These are phyloP conservation scores for Sesia bembeciformis DNA, from an alignment of 2,888 invertebrate species.

Conservation along the genomic window DNA sequence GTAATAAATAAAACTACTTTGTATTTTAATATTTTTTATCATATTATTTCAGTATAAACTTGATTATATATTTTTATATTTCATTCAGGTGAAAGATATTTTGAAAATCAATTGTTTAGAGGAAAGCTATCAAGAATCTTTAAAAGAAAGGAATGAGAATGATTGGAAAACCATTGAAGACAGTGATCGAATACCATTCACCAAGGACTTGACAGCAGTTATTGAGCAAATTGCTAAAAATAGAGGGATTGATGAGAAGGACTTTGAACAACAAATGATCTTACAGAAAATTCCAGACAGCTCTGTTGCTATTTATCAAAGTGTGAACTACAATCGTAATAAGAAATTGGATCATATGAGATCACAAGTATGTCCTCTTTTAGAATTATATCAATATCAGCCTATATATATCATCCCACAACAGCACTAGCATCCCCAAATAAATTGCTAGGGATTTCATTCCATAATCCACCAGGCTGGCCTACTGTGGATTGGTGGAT, in stretches of 20 bases:
- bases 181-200: constrained; percentile 50
- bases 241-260: constrained; percentile 26
- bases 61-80: background rate
- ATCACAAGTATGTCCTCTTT: constrained; percentile 63
- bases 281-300: constrained; percentile 75
- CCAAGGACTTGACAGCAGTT: constrained; percentile 72
- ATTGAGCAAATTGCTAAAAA: constrained; percentile 64
- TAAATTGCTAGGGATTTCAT: too few species aligned
- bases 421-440: too few species aligned
- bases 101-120: constrained; percentile 65
- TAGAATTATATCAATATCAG: too few species aligned
- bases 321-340: constrained; percentile 41
- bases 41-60: background rate
- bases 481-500: too few species aligned
- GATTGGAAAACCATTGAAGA: constrained; percentile 12
- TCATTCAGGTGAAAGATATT: constrained; percentile 52
- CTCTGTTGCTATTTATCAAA: constrained; percentile 79
- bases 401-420: too few species aligned
- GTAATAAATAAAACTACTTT: too few species aligned
- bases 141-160: constrained; percentile 28
- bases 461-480: too few species aligned
- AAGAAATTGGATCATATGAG: constrained; percentile 67
- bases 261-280: constrained; percentile 31
- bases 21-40: too few species aligned
- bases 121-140: constrained; percentile 52